Percentiles rank a stretch among this genome's conserved stretches.
Conservation (phyloP, 2,888 invertebrate species). For the Ecliptopera silaceata region DNA sequence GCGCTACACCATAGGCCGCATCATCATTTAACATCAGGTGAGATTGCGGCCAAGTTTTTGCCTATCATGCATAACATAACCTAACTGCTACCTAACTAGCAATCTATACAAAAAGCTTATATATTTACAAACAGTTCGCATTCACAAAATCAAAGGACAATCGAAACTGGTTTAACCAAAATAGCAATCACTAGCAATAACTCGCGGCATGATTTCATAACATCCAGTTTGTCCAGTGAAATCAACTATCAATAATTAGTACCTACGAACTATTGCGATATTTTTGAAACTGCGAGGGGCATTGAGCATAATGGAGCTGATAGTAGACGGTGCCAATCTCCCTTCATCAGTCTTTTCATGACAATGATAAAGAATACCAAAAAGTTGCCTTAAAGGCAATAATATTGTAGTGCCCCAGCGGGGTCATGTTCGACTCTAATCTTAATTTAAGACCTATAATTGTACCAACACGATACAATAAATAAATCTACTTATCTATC, state of each 20-base stretch:
- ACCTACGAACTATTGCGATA: constrained; percentile 51
- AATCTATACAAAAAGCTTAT: neutral
- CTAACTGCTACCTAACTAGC: neutral
- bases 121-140: neutral
- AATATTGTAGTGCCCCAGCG: too few relatives aligned
- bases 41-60: too few relatives aligned
- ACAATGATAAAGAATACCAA: neutral
- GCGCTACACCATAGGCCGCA: too few relatives aligned
- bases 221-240: constrained; percentile 35
- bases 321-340: neutral
- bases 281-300: constrained; percentile 54
- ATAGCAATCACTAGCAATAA: constrained; percentile 47
- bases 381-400: too few relatives aligned
- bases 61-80: too few relatives aligned
- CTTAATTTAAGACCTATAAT: too few relatives aligned
- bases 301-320: constrained; percentile 36
- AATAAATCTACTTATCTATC: too few relatives aligned
- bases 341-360: neutral
- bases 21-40: too few relatives aligned
- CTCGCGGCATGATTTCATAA: constrained; percentile 38
- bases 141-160: constrained; percentile 38
- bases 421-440: too few relatives aligned
- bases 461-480: too few relatives aligned
- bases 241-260: constrained; percentile 48
- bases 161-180: constrained; percentile 29